phyloP scores from a whole-genome alignment of 2,113 vertebrate genomes.

The Labeo catla region DNA sequence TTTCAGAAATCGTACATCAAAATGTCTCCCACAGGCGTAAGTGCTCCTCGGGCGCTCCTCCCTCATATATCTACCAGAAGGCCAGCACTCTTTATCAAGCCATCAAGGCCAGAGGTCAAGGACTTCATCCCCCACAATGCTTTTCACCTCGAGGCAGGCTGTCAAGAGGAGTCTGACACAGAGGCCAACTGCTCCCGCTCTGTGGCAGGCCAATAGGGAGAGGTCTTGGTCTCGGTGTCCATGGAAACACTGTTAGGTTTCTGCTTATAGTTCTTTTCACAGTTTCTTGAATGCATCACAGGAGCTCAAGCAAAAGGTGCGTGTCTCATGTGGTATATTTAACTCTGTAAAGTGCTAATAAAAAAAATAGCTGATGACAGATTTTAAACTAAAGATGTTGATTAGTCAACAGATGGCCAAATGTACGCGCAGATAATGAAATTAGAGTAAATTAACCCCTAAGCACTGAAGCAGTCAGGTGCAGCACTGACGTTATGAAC shows the following conservation, averaged over 20 bases:
- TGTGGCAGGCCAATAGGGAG: constrained; percentile 55
- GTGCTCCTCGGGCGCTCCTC: constrained; percentile 63
- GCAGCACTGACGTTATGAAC: not conserved
- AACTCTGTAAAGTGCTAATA: not conserved
- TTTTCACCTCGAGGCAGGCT: constrained; percentile 62
- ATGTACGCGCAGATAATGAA: not conserved
- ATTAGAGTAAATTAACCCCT: constrained; percentile 21
- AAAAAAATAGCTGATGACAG: not conserved
- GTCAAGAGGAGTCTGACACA: constrained; percentile 43
- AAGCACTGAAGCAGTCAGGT: not conserved
- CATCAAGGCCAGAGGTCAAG: constrained; percentile 72
- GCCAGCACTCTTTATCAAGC: constrained; percentile 75
- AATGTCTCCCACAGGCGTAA: constrained; percentile 70
- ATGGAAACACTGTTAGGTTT: constrained; percentile 68
- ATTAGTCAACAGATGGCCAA: constrained; percentile 31
- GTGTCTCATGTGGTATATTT: not conserved
- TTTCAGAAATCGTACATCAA: constrained; percentile 73
- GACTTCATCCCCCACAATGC: constrained; percentile 70
- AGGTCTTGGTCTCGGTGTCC: constrained; percentile 73
- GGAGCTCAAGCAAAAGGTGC: constrained; percentile 19
- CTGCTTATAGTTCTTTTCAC: constrained; percentile 5
- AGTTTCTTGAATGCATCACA: constrained; percentile 1
- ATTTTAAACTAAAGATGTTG: not conserved
- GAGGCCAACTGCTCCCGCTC: constrained; percentile 44
- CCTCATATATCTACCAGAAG: constrained; percentile 71